Evolutionary conservation across 1,140 invertebrate genomes (phyloP), one percentile per base, ranked within the genome.

Genomic region (Zophobas morio): DNA sequence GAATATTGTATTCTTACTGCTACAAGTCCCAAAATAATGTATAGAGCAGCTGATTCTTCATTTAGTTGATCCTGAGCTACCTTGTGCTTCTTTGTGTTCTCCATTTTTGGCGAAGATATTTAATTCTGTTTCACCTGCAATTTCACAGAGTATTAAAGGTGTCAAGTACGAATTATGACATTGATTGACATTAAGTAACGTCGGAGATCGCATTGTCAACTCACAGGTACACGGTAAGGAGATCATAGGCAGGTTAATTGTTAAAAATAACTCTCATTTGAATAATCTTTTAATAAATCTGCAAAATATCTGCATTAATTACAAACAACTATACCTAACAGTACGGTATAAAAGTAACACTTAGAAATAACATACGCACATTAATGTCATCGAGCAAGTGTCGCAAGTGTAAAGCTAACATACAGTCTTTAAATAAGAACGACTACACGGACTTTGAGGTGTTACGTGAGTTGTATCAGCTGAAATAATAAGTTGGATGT

Each of bases 401-500:
- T 39, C 57, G 2, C 20, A 51, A 39, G 35, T 37, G 34, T n/a
- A 66, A 66, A 66, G 60, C 37, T 66, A 66, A 20, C 51, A 53
- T n/a, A 72, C 72, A 74, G 72, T 74, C 72, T 74, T 74, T 42
- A 53, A 5, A 6, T 40, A 49, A n/a, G 49, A 72, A 72, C 51
- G 70, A 51, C 70, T 72, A 72, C 37, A 56, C 40, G 36, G 54
- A 32, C 20, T n/a, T 39, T 3, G 57, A 63, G 37, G 60, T 66
- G 60, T 63, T 36, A 63, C 42, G 60, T 66, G 39, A 63, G 40
- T 6, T n/a, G 6, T 39, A 35, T 74, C 53, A 83, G 60, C 78
- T 80, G 79, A 84, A 82, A 78, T 84, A 84, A 77, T 84, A 84
- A 75, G 80, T 75, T 36, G 82, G 83, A 63, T 83, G 82, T 60